Conservation (phyloP, 2,888 invertebrate genomes). For the Spicauda simplicius region DNA sequence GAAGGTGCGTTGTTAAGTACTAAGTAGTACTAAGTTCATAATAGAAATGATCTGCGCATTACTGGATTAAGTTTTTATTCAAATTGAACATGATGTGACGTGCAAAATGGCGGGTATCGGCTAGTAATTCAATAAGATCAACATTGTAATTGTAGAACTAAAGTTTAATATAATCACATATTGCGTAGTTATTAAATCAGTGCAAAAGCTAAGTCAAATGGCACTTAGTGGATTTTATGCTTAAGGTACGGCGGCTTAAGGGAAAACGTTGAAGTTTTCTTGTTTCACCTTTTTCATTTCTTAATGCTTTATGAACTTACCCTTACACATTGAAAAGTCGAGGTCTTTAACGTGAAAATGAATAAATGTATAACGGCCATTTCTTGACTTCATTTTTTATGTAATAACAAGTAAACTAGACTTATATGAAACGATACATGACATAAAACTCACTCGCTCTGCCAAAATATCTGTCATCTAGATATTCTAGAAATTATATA, state of each 20-base stretch:
- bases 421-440: neutral
- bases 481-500: neutral
- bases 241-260: neutral
- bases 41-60: too few species aligned
- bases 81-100: neutral
- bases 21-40: too few species aligned
- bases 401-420: neutral
- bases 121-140: neutral
- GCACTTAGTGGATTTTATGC: slow-evolving; percentile 4
- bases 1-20: too few species aligned
- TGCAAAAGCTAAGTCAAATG: slow-evolving; percentile 8
- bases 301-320: neutral
- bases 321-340: neutral
- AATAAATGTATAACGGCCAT: neutral
- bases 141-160: neutral
- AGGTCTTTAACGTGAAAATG: neutral
- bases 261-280: slow-evolving; percentile 9
- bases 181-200: slow-evolving; percentile 10
- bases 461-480: neutral
- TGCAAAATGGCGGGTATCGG: slow-evolving; percentile 1
- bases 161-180: neutral
- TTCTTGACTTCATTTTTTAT: neutral
- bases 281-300: neutral
- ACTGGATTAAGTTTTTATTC: too few species aligned
- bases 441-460: neutral